Evolutionary conservation across 2,113 vertebrate species (phyloP).

Genomic region (Edolisoma coerulescens): DNA sequence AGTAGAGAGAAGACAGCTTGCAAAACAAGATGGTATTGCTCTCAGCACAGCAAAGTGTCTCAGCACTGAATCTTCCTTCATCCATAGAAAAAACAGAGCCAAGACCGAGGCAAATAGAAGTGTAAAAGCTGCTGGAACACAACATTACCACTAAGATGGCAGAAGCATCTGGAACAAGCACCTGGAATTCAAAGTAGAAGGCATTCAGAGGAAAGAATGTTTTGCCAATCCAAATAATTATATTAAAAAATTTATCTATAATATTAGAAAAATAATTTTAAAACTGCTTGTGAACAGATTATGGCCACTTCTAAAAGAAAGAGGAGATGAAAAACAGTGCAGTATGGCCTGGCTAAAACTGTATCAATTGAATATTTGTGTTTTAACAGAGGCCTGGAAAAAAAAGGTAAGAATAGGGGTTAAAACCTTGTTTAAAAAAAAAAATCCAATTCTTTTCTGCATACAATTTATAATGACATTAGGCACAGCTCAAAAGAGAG

Average conservation of each 20-base stretch:
- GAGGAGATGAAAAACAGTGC: neutral
- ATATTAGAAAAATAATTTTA: neutral
- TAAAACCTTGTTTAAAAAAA: neutral
- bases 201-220: neutral
- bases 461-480: neutral
- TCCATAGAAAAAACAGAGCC: neutral
- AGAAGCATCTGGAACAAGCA: neutral
- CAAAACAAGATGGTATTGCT: neutral
- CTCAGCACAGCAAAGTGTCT: neutral
- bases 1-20: neutral
- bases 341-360: neutral
- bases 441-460: neutral
- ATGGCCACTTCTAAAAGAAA: neutral
- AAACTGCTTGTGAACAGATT: neutral
- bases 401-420: neutral
- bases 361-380: neutral
- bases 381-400: neutral
- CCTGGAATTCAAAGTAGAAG: neutral
- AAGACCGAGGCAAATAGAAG: neutral
- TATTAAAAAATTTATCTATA: neutral
- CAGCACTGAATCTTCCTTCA: neutral
- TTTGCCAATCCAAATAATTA: neutral
- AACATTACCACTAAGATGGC: neutral
- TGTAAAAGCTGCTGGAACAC: neutral
- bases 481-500: neutral